phyloP scores from a whole-genome alignment of 2,797 vertebrate genomes.

The Hippocampus kuda region DNA sequence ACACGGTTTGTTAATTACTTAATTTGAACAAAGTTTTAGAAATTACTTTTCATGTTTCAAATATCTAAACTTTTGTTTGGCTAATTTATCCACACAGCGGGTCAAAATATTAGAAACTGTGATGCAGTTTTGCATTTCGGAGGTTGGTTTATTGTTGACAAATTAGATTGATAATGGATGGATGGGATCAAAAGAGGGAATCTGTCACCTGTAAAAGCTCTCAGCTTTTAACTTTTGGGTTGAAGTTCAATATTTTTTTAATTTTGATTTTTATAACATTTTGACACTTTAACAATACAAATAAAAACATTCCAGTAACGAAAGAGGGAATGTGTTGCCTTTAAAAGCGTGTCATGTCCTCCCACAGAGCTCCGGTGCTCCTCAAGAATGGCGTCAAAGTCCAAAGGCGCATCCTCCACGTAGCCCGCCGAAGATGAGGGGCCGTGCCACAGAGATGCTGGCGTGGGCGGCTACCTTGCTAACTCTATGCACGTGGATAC shows the following conservation, averaged over 20 bases:
- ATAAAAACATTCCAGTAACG: neutral
- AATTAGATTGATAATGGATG: neutral
- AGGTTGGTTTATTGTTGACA: neutral
- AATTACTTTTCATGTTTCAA: too few species aligned
- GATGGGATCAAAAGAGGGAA: neutral
- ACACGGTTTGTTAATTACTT: too few species aligned
- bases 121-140: neutral
- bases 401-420: slow-evolving; percentile 28
- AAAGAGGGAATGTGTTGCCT: slow-evolving; percentile 6
- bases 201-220: slow-evolving; percentile 22
- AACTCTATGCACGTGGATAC: slow-evolving; percentile 63
- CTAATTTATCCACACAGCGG: too few species aligned
- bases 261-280: too few species aligned
- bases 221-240: too few species aligned
- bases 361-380: slow-evolving; percentile 34
- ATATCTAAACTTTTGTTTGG: too few species aligned
- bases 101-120: too few species aligned
- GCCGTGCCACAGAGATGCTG: slow-evolving; percentile 64
- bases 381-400: slow-evolving; percentile 48
- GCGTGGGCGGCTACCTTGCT: slow-evolving; percentile 52
- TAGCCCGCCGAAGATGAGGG: slow-evolving; percentile 24
- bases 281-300: too few species aligned
- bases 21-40: too few species aligned
- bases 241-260: too few species aligned
- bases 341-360: slow-evolving; percentile 33